phyloP scores from a whole-genome alignment of 2,888 invertebrate species.

The Allacma fusca region DNA sequence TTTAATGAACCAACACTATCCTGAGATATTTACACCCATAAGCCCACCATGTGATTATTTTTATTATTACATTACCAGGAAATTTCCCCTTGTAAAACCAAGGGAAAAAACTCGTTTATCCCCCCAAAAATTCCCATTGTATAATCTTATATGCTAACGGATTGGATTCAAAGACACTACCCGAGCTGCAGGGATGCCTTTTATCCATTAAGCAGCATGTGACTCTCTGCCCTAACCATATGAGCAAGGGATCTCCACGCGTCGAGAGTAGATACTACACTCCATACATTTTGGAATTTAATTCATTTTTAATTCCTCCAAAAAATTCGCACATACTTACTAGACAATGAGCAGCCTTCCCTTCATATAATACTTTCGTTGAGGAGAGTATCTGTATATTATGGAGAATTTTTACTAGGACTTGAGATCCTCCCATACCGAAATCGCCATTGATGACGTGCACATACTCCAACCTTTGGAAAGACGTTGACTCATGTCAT shows the following conservation, averaged over 20 bases:
- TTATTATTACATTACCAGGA: neutral
- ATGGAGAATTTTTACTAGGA: neutral
- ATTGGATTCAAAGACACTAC: neutral
- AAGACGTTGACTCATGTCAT: neutral
- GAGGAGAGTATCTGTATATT: no score
- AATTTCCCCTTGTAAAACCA: neutral
- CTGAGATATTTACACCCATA: constrained; percentile 6
- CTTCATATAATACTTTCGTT: no score
- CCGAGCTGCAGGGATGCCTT: neutral
- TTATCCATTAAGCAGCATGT: neutral
- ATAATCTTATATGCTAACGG: neutral
- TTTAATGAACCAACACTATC: constrained; percentile 29
- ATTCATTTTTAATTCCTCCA: constrained; percentile 2
- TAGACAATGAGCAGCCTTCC: no score
- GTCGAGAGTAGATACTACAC: neutral
- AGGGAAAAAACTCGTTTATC: neutral
- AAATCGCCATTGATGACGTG: neutral
- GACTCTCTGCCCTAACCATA: neutral
- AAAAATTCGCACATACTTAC: neutral
- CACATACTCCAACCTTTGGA: neutral
- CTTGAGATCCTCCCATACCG: neutral
- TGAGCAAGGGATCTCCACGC: neutral
- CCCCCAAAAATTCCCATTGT: neutral
- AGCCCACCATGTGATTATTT: neutral
- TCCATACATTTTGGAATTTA: neutral